A percentile compares a stretch with the other conserved stretches of the same genome.
These are phyloP conservation scores for Tupaia chinensis DNA, from an alignment of 2,113 vertebrate genomes.

Conservation along the genomic window DNA sequence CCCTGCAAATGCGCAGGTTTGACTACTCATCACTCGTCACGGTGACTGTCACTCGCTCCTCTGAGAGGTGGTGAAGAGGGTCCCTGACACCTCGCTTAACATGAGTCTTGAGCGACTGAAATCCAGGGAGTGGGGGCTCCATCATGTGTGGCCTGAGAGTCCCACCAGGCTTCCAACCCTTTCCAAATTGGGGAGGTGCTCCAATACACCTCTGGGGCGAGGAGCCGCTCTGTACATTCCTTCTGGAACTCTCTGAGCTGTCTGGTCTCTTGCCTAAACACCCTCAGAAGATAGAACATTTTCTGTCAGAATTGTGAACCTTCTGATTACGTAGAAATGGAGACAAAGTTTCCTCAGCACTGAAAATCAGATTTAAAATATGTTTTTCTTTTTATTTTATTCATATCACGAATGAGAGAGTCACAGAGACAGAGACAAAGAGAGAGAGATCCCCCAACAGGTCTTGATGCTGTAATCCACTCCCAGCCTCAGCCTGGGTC, in stretches of 20 bases:
- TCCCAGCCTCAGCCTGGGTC: too few species aligned
- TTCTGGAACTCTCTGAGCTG: not conserved
- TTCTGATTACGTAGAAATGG: not conserved
- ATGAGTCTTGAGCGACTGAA: slow-evolving; percentile 23
- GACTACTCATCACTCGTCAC: not conserved
- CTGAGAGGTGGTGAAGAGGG: not conserved
- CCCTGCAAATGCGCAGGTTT: not conserved
- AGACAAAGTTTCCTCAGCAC: slow-evolving; percentile 6
- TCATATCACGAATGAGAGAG: too few species aligned
- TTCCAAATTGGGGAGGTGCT: not conserved
- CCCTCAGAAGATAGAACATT: slow-evolving; percentile 30
- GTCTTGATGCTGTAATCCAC: too few species aligned
- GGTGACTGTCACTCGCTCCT: not conserved
- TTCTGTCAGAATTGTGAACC: not conserved
- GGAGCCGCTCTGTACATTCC: not conserved
- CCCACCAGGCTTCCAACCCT: not conserved
- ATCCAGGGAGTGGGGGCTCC: not conserved
- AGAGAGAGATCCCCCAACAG: too few species aligned
- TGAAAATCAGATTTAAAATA: not conserved
- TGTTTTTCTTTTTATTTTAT: too few species aligned
- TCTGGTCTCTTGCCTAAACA: not conserved
- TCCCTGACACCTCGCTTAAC: not conserved
- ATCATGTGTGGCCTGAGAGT: not conserved
- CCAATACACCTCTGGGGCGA: not conserved
- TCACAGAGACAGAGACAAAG: too few species aligned